Evolutionary conservation across 2,113 vertebrate species (phyloP).

Genomic region (Erinaceus europaeus): DNA sequence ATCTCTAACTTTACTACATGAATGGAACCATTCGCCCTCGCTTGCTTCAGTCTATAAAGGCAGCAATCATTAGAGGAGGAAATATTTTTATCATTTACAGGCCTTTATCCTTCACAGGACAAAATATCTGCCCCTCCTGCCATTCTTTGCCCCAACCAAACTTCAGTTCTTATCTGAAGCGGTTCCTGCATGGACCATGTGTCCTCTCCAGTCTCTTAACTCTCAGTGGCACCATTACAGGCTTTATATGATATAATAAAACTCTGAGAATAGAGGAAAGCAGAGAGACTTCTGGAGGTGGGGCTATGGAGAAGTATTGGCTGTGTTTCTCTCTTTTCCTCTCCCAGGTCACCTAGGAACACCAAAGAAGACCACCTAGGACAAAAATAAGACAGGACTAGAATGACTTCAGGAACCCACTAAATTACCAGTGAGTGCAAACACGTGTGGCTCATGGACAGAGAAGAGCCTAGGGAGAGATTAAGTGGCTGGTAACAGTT

Average conservation of each 20-base stretch:
- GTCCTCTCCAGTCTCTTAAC: constrained; percentile 75
- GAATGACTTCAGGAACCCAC: no score
- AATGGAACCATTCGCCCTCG: constrained; percentile 73
- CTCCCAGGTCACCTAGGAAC: no score
- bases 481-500: no score
- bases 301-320: no score
- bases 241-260: constrained; percentile 82
- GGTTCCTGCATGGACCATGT: constrained; percentile 79
- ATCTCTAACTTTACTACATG: constrained; percentile 77
- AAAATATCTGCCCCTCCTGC: constrained; percentile 73
- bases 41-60: constrained; percentile 79
- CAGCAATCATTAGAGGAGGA: constrained; percentile 78
- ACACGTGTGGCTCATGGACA: no score
- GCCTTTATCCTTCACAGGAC: constrained; percentile 79
- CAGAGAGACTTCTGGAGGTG: no score
- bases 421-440: no score
- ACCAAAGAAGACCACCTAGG: no score
- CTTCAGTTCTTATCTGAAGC: constrained; percentile 78
- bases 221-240: constrained; percentile 80
- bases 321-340: no score
- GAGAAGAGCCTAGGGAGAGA: no score
- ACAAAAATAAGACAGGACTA: no score
- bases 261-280: no score
- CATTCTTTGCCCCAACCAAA: constrained; percentile 67
- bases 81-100: constrained; percentile 84